Percentiles rank a stretch among this genome's conserved stretches.
phyloP scores from a whole-genome alignment of 2,888 invertebrate species.

The Xylocampa areola region DNA sequence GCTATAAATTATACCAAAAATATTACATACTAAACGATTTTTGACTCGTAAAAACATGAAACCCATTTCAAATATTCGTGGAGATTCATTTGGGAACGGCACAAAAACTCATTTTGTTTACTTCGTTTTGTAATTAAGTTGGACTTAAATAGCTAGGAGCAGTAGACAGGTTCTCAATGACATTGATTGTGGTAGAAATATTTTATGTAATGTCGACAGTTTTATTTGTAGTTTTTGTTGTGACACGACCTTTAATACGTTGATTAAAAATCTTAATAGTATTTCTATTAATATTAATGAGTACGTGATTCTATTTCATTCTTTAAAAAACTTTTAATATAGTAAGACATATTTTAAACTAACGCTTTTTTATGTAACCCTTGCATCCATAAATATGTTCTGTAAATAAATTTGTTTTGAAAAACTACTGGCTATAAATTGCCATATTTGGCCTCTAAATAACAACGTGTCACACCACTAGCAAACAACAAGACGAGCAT shows the following conservation, averaged over 20 bases:
- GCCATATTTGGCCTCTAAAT: constrained; percentile 4
- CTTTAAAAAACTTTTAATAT: too few relatives aligned
- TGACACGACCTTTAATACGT: too few relatives aligned
- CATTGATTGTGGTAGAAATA: constrained; percentile 31
- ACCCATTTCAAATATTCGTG: constrained; percentile 56
- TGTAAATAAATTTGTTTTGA: too few relatives aligned
- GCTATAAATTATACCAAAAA: constrained; percentile 73
- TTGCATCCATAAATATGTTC: too few relatives aligned
- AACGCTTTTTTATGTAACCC: too few relatives aligned
- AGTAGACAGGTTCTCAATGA: constrained; percentile 35
- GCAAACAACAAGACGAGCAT: constrained; percentile 4
- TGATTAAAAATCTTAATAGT: too few relatives aligned
- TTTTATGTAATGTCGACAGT: too few relatives aligned
- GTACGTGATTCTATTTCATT: too few relatives aligned
- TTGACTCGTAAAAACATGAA: constrained; percentile 63
- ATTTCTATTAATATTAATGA: too few relatives aligned
- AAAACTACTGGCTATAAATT: too few relatives aligned
- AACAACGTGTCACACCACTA: constrained; percentile 10
- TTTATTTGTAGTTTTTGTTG: too few relatives aligned
- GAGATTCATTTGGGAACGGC: constrained; percentile 50
- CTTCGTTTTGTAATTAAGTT: constrained; percentile 57
- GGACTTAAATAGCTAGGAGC: constrained; percentile 36
- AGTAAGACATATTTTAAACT: too few relatives aligned
- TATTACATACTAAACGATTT: constrained; percentile 58
- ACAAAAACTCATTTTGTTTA: constrained; percentile 52